Conservation (phyloP, 2,113 vertebrate species). For the Burhinus oedicnemus region DNA sequence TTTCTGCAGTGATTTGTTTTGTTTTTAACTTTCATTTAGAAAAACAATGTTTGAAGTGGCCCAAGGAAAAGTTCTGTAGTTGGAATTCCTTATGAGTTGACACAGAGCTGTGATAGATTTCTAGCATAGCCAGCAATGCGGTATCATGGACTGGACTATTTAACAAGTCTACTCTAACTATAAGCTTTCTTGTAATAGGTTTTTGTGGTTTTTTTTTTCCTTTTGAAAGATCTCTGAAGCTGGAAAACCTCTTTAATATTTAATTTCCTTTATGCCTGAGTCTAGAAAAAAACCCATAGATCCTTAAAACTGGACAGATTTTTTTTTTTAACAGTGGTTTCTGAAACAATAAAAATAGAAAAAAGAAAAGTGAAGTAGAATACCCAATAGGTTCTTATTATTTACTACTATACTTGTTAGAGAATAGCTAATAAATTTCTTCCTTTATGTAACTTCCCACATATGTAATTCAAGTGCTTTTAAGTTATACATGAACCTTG, state of each 20-base stretch:
- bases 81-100: not conserved
- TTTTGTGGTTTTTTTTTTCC: not conserved
- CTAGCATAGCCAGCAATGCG: not conserved
- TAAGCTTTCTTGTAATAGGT: not conserved
- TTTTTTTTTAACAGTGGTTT: not conserved
- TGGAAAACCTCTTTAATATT: not conserved
- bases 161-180: not conserved
- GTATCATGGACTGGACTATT: not conserved
- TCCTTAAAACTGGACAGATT: not conserved
- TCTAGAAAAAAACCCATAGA: not conserved
- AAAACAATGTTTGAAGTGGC: not conserved
- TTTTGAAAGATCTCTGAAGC: not conserved
- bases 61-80: not conserved
- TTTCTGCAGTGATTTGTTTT: not conserved
- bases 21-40: not conserved
- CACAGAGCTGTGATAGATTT: not conserved
- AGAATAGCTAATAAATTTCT: not conserved
- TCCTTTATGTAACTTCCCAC: not conserved
- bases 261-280: not conserved
- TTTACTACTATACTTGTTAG: not conserved
- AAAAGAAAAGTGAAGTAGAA: not conserved
- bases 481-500: not conserved
- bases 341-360: not conserved
- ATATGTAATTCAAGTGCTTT: not conserved
- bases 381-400: not conserved